Evolutionary conservation across 2,797 vertebrate genomes (phyloP), one percentile per base, ranked within the genome.

Genomic region (Hephaestus fuliginosus): DNA sequence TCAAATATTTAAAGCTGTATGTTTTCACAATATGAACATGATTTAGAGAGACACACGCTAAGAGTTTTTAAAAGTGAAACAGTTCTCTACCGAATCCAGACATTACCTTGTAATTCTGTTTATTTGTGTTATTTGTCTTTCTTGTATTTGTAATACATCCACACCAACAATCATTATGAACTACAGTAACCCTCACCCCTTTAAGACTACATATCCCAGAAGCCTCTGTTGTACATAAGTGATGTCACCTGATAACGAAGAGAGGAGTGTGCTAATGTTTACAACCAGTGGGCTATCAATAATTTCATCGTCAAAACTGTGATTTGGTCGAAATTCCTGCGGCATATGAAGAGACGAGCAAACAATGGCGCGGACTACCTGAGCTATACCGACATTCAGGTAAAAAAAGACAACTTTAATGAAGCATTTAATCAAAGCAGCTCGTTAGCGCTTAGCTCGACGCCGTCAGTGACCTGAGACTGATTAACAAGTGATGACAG

Each of bases 231-330:
- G 4, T 0, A 3, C 51, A 1, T 88, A 90, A 94, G 77, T 85
- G 88, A 91, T 89, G 92, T 94, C 91, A 93, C 85, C 91, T 94
- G 93, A 94, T 76, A 75, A 44, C 14, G 78, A 75, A 46, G 82
- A 74, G 81, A 81, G 78, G 61, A 70, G 81, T 87, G 86, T 85
- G 91, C 91, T 91, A 90, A 92, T 95, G 92, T 95, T 95, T 94
- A 94, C 93, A 91, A 87, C 81, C 80, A 3, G 1, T 55, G 53
- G n/a, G 70, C 61, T 89, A 85, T 81, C 75, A 80, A 79, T 71
- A 55, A 41, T 74, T 84, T 55, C 39, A 39, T 76, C 66, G 43
- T 64, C 30, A 70, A 86, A 79, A n/a, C 60, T 44, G 62, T 30
- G 57, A 30, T 63, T 85, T 76, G n/a, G 44, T 70, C 49, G 64